Conservation (phyloP, 2,888 invertebrate genomes). For the Ophraella communa region DNA sequence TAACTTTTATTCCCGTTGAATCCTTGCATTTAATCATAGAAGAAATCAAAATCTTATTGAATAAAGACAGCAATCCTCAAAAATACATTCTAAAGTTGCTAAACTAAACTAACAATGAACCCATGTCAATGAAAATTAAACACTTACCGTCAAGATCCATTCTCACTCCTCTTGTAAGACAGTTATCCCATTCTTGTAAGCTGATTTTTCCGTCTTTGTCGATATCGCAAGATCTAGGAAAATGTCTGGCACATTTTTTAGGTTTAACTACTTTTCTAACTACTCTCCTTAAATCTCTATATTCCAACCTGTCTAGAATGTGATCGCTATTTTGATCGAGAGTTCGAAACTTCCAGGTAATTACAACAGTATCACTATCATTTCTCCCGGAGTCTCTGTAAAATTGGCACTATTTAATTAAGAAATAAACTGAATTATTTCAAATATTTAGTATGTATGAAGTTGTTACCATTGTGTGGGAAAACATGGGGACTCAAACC, state of each 20-base stretch:
- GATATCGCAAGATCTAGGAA: conserved; percentile 86
- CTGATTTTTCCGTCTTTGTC: conserved; percentile 82
- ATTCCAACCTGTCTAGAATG: conserved; percentile 80
- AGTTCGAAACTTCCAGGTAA: conserved; percentile 89
- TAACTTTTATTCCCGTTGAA: too few relatives aligned
- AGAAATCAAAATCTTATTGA: background rate
- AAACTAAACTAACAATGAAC: background rate
- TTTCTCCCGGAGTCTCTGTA: conserved; percentile 50
- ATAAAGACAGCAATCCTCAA: background rate
- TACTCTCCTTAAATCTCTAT: conserved; percentile 78
- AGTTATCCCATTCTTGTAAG: conserved; percentile 84
- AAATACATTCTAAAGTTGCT: background rate
- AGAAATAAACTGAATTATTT: background rate
- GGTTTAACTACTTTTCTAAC: conserved; percentile 90
- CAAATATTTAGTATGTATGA: too few relatives aligned
- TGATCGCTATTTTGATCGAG: conserved; percentile 83
- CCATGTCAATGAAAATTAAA: background rate
- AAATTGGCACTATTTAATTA: background rate
- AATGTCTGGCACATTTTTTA: conserved; percentile 86
- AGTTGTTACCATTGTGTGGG: too few relatives aligned
- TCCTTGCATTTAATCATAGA: too few relatives aligned
- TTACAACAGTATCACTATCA: conserved; percentile 64
- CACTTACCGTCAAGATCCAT: conserved; percentile 75
- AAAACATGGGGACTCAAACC: too few relatives aligned
- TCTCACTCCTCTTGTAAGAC: conserved; percentile 76